These are phyloP conservation scores for Drepana arcuata DNA, from an alignment of 1,140 invertebrate species.

Conservation along the genomic window DNA sequence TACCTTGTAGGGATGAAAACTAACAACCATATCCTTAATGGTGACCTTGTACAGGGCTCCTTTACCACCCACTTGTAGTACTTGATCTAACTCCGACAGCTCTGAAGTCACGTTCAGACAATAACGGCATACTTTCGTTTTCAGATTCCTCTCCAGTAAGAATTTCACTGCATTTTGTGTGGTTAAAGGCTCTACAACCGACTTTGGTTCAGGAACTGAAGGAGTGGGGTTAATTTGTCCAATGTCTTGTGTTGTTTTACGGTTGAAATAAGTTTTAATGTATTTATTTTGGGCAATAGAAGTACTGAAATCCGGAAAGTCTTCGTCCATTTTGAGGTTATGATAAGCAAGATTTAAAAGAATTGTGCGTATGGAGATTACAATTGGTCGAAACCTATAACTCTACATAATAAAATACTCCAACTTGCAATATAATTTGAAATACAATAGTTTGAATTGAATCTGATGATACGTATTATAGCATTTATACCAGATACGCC, in stretches of 20 bases:
- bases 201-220: background rate
- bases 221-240: too few species aligned
- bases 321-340: background rate
- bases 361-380: too few species aligned
- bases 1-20: slow-evolving; percentile 57
- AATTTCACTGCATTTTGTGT: slow-evolving; percentile 50
- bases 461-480: too few species aligned
- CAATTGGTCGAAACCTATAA: too few species aligned
- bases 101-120: slow-evolving; percentile 32
- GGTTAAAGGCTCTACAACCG: slow-evolving; percentile 22
- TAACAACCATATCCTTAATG: slow-evolving; percentile 47
- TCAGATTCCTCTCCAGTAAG: slow-evolving; percentile 43
- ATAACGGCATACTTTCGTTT: slow-evolving; percentile 48
- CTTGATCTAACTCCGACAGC: slow-evolving; percentile 47
- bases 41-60: slow-evolving; percentile 43
- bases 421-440: too few species aligned
- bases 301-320: slow-evolving; percentile 1
- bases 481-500: too few species aligned
- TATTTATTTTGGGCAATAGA: background rate
- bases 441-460: too few species aligned
- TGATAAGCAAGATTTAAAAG: too few species aligned
- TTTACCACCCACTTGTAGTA: slow-evolving; percentile 37
- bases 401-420: too few species aligned
- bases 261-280: slow-evolving; percentile 3
- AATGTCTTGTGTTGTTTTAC: background rate